A percentile compares a stretch with the other conserved stretches of the same genome.
Conservation (phyloP, 2,888 invertebrate species). For the Brenthis hecate region DNA sequence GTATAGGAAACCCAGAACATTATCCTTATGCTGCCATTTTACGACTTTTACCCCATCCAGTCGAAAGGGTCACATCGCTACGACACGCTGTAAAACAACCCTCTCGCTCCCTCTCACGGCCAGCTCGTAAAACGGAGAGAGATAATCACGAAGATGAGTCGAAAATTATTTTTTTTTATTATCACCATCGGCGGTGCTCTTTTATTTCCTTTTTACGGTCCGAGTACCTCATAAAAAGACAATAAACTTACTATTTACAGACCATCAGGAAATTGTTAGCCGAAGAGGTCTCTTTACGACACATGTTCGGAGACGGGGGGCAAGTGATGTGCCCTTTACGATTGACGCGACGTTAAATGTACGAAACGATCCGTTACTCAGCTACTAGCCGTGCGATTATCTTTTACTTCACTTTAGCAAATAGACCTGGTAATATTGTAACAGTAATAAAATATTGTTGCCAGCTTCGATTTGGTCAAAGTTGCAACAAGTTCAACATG, state of each 20-base stretch:
- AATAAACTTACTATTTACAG: conserved; percentile 84
- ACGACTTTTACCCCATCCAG: conserved; percentile 82
- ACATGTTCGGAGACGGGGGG: conserved; percentile 66
- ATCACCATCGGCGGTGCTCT: conserved; percentile 83
- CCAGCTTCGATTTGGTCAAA: no score
- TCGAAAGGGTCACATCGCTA: conserved; percentile 78
- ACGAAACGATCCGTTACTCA: conserved; percentile 67
- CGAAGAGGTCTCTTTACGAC: conserved; percentile 83
- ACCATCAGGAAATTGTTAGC: conserved; percentile 83
- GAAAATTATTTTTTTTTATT: conserved; percentile 83
- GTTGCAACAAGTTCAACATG: no score
- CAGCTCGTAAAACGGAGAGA: conserved; percentile 69
- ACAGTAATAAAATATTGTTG: no score
- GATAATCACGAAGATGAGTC: conserved; percentile 81
- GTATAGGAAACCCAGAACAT: conserved; percentile 81
- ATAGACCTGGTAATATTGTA: not conserved
- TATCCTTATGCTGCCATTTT: conserved; percentile 83
- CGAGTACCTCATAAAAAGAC: conserved; percentile 84
- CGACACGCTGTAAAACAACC: conserved; percentile 71
- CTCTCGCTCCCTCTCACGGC: conserved; percentile 63
- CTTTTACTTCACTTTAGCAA: not conserved
- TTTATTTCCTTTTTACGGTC: conserved; percentile 84
- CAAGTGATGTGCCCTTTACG: conserved; percentile 78
- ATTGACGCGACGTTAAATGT: conserved; percentile 75
- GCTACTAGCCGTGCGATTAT: conserved; percentile 44